These are phyloP conservation scores for Diceros bicornis DNA, from an alignment of 2,797 vertebrate genomes.

Conservation along the genomic window DNA sequence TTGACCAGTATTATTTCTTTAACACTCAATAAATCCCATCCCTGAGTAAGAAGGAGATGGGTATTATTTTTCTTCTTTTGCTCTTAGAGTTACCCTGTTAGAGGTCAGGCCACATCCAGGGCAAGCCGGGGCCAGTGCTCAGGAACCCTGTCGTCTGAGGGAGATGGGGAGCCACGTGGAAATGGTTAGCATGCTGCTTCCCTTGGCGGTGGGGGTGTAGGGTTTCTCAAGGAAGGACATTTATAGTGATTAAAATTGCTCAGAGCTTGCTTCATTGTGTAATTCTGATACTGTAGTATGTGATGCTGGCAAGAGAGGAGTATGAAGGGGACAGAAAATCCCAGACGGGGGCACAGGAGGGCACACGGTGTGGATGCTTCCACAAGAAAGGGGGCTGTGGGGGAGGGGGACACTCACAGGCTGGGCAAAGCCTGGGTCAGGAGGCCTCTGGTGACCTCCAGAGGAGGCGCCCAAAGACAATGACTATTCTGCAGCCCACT, in stretches of 20 bases:
- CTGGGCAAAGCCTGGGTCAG: not conserved
- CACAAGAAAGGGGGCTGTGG: not conserved
- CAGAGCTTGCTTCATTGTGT: constrained; percentile 81
- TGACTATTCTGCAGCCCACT: not conserved
- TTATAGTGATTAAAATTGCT: constrained; percentile 83
- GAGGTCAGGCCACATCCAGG: constrained; percentile 62
- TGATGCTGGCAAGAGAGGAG: constrained; percentile 70
- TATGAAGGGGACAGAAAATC: constrained; percentile 82
- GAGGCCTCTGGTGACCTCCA: not conserved
- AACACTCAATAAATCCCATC: constrained; percentile 56
- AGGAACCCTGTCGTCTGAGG: constrained; percentile 43
- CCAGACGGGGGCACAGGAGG: constrained; percentile 40
- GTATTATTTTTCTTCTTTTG: constrained; percentile 70
- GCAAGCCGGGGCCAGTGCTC: not conserved
- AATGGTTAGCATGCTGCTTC: constrained; percentile 58
- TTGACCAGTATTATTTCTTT: constrained; percentile 62
- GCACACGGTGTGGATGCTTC: not conserved
- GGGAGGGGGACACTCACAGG: not conserved
- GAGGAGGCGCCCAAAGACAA: not conserved
- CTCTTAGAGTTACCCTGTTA: constrained; percentile 66
- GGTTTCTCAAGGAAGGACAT: constrained; percentile 83
- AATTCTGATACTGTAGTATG: constrained; percentile 76
- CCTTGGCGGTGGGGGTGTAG: constrained; percentile 58
- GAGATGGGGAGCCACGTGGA: not conserved
- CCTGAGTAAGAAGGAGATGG: not conserved